phyloP scores from a whole-genome alignment of 92 coral and sea anemone species.

The Metridium senile region DNA sequence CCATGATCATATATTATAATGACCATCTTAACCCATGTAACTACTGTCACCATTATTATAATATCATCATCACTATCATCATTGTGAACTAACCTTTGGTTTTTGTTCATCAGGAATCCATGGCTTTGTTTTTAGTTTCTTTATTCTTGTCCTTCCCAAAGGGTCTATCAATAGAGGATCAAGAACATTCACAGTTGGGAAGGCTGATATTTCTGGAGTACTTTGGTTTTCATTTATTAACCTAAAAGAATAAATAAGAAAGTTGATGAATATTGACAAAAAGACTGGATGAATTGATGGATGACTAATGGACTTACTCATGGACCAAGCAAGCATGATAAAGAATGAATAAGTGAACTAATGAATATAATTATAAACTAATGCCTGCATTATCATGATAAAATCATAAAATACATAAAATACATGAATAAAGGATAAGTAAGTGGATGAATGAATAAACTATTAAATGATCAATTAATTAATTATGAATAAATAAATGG shows the following conservation, averaged over 20 bases:
- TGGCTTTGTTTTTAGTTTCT: slow-evolving; percentile 83
- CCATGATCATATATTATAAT: no score
- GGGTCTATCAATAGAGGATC: slow-evolving; percentile 95
- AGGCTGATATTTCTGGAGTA: slow-evolving; percentile 37
- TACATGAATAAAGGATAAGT: not conserved
- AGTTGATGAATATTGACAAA: no score
- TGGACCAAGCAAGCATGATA: not conserved
- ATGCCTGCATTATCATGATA: not conserved
- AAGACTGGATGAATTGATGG: not conserved
- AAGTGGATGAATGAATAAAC: not conserved
- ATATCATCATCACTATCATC: not conserved
- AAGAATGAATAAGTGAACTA: not conserved
- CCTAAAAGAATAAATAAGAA: no score
- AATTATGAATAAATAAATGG: not conserved
- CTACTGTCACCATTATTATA: not conserved
- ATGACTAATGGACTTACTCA: no score
- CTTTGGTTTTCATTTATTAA: slow-evolving; percentile 45
- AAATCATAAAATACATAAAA: no score
- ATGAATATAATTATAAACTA: no score
- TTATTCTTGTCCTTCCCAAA: slow-evolving; percentile 88
- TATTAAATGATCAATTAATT: no score
- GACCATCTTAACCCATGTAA: no score
- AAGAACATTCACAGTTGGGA: slow-evolving; percentile 41
- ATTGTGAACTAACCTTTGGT: slow-evolving; percentile 76
- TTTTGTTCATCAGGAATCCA: slow-evolving; percentile 67